Percentiles rank a stretch among this genome's conserved stretches.
Evolutionary conservation across 2,113 vertebrate genomes (phyloP).

Genomic region (Calypte anna): DNA sequence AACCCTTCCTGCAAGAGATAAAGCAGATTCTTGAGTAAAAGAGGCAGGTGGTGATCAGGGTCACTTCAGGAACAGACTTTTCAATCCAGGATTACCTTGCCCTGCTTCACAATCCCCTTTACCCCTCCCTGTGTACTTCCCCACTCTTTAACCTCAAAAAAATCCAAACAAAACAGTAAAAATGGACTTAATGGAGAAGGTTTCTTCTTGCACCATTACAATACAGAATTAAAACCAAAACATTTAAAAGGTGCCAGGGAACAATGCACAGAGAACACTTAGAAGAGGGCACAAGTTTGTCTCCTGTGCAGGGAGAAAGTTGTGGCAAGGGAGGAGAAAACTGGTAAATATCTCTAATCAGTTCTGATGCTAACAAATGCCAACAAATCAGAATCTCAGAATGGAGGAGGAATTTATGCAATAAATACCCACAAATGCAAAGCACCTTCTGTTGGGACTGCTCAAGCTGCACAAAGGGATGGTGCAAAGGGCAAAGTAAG

Average conservation of each 20-base stretch:
- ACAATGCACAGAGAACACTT: not conserved
- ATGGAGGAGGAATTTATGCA: not conserved
- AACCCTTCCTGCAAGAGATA: constrained; percentile 16
- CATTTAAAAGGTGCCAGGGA: not conserved
- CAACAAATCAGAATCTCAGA: not conserved
- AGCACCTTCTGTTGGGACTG: not conserved
- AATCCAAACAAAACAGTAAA: not conserved
- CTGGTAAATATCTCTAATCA: not conserved
- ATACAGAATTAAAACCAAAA: not conserved
- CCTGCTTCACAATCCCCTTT: not conserved
- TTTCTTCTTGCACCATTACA: not conserved
- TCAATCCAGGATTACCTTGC: not conserved
- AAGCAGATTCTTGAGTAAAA: not conserved
- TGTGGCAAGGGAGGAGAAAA: not conserved
- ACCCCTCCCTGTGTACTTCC: not conserved
- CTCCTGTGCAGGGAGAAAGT: not conserved
- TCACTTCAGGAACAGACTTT: not conserved
- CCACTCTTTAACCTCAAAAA: not conserved
- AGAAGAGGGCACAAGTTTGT: not conserved
- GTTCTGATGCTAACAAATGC: not conserved
- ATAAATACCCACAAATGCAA: not conserved
- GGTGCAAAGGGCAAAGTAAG: not conserved
- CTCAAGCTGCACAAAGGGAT: not conserved
- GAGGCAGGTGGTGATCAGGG: not conserved
- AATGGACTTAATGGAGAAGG: not conserved